These are phyloP conservation scores for Scylla paramamosain DNA, from an alignment of 1,140 invertebrate genomes.

Conservation along the genomic window DNA sequence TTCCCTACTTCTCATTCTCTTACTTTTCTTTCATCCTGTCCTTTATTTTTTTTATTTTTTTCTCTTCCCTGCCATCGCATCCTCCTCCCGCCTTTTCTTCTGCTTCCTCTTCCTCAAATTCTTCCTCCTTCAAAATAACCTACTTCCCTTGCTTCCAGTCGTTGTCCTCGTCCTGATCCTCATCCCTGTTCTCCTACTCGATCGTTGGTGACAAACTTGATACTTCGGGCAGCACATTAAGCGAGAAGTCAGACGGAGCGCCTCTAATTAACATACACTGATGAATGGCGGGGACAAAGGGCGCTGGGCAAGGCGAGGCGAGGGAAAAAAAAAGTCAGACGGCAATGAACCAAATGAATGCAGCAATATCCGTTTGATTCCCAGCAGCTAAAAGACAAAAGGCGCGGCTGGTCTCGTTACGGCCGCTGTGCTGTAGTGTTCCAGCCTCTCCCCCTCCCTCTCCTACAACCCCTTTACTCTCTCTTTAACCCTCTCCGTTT, in stretches of 20 bases:
- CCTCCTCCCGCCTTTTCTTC: too few species aligned
- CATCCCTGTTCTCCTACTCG: not conserved
- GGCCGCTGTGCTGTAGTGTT: not conserved
- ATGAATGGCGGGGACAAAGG: not conserved
- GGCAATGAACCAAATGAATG: not conserved
- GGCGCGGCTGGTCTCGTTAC: not conserved
- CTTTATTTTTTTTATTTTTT: too few species aligned
- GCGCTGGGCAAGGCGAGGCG: not conserved
- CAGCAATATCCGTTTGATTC: not conserved
- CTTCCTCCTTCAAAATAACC: not conserved
- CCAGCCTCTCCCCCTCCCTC: not conserved
- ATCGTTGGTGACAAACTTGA: not conserved
- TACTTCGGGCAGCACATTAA: not conserved
- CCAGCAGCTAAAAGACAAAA: constrained; percentile 13
- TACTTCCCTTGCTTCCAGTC: not conserved
- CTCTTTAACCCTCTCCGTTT: not conserved
- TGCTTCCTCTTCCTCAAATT: not conserved
- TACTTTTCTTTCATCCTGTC: too few species aligned
- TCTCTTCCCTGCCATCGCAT: too few species aligned
- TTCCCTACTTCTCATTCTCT: too few species aligned
- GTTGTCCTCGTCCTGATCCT: not conserved
- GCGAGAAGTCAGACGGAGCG: not conserved
- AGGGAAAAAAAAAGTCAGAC: not conserved
- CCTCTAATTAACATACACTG: constrained; percentile 15
- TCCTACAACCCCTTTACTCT: too few species aligned